Percentiles rank a stretch among this genome's conserved stretches.
Evolutionary conservation across 2,113 vertebrate genomes (phyloP).

Genomic region (Callipepla squamata): DNA sequence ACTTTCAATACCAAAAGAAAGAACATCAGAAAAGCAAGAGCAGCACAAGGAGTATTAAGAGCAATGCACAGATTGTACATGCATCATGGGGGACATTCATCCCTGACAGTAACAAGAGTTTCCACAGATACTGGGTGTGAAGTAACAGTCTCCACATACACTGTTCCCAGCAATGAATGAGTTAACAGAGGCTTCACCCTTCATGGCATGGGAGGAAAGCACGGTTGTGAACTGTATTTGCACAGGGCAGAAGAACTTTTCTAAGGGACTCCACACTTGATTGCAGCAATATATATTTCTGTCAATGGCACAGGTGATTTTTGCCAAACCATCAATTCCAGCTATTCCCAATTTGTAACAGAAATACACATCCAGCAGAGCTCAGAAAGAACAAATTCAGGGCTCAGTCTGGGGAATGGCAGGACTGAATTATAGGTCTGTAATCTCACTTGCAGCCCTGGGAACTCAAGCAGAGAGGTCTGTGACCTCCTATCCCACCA

Average conservation of each 20-base stretch:
- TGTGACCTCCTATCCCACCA: background rate
- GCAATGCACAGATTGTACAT: background rate
- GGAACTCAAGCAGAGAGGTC: background rate
- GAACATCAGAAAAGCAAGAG: slow-evolving; percentile 17
- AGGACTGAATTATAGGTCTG: background rate
- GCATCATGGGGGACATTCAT: background rate
- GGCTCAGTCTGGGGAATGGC: background rate
- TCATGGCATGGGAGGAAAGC: background rate
- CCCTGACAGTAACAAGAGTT: background rate
- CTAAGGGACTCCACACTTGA: background rate
- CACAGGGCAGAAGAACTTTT: background rate
- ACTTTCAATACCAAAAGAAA: slow-evolving; percentile 74
- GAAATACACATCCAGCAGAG: background rate
- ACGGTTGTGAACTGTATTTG: background rate
- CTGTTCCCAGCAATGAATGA: background rate
- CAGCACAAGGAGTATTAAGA: background rate
- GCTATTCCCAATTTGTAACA: background rate
- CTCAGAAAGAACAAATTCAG: background rate
- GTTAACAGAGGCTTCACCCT: background rate
- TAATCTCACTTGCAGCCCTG: background rate
- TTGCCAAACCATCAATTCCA: background rate
- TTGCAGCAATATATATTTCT: background rate
- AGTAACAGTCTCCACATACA: background rate
- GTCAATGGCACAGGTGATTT: background rate
- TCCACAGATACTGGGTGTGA: background rate